Evolutionary conservation across 2,113 vertebrate species (phyloP).

Genomic region (Pluvianellus socialis): DNA sequence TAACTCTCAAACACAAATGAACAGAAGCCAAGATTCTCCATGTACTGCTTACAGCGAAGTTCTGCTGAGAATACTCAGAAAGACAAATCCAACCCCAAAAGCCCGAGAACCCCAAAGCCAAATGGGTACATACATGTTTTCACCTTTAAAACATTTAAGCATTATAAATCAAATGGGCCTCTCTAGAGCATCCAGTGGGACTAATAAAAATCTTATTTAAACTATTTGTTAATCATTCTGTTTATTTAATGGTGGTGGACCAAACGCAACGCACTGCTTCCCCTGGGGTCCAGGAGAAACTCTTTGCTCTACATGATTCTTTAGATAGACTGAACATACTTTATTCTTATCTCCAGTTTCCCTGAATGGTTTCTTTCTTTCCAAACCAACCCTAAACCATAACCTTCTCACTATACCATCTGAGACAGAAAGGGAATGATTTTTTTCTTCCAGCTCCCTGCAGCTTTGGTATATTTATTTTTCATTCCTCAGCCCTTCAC

Average conservation of each 20-base stretch:
- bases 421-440: not conserved
- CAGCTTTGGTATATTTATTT: not conserved
- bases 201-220: not conserved
- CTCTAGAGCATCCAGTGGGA: not conserved
- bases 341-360: not conserved
- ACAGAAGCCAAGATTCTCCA: not conserved
- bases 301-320: not conserved
- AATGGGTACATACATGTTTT: not conserved
- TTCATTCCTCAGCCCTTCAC: not conserved
- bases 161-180: not conserved
- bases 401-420: not conserved
- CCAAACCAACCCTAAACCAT: not conserved
- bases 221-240: not conserved
- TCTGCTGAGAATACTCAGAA: not conserved
- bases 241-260: not conserved
- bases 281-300: not conserved
- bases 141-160: not conserved
- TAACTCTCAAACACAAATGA: not conserved
- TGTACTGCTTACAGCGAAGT: not conserved
- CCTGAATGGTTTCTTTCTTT: not conserved
- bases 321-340: not conserved
- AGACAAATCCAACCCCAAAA: not conserved
- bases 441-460: not conserved
- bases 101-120: fast-evolving
- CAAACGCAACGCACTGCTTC: not conserved